Evolutionary conservation across 2,797 vertebrate species (phyloP).

Genomic region (Chiroxiphia lanceolata): DNA sequence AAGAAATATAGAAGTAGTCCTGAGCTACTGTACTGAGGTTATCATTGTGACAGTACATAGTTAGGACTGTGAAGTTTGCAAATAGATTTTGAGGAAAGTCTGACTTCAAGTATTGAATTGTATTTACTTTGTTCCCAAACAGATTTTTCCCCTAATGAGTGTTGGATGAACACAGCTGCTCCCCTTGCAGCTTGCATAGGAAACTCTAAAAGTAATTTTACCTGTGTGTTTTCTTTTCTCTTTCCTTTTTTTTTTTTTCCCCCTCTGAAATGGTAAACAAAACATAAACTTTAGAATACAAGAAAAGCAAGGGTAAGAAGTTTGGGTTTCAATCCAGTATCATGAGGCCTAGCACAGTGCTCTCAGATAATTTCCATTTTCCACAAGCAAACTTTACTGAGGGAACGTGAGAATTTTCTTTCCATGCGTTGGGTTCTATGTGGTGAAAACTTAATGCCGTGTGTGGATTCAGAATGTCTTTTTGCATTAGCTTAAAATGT

Average conservation of each 20-base stretch:
- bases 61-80: not conserved
- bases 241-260: not conserved
- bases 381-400: not conserved
- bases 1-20: not conserved
- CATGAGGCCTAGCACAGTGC: not conserved
- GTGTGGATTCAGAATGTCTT: slow-evolving; percentile 5
- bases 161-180: not conserved
- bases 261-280: not conserved
- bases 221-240: not conserved
- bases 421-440: not conserved
- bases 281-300: not conserved
- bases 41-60: not conserved
- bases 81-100: not conserved
- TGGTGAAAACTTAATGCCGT: not conserved
- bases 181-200: not conserved
- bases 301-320: not conserved
- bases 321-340: not conserved
- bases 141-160: not conserved
- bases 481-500: slow-evolving; percentile 37
- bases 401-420: not conserved
- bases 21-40: not conserved
- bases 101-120: not conserved
- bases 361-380: not conserved
- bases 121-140: not conserved
- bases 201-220: not conserved